Percentiles rank a stretch among this genome's conserved stretches.
Evolutionary conservation across 2,888 invertebrate species (phyloP).

Genomic region (Trilocha varians): DNA sequence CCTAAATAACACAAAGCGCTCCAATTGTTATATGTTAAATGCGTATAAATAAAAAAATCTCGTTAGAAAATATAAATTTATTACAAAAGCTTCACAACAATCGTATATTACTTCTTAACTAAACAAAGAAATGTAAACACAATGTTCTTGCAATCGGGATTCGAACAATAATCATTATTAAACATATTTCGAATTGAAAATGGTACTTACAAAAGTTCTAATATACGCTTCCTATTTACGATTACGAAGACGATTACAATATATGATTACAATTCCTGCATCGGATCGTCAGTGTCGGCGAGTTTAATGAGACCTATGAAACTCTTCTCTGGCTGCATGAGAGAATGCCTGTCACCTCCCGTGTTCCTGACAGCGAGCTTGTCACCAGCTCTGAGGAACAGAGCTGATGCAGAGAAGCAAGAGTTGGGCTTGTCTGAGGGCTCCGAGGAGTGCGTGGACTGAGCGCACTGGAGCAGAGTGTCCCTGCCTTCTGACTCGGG

Average conservation of each 20-base stretch:
- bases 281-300: slow-evolving; percentile 69
- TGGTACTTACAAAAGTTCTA: background rate
- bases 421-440: slow-evolving; percentile 77
- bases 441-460: slow-evolving; percentile 73
- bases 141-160: background rate
- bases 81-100: background rate
- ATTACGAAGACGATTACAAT: slow-evolving; percentile 4
- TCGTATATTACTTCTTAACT: background rate
- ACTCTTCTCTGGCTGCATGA: slow-evolving; percentile 83
- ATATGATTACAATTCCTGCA: slow-evolving; percentile 36
- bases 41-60: background rate
- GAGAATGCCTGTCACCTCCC: slow-evolving; percentile 76
- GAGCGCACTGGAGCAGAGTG: slow-evolving; percentile 82
- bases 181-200: background rate
- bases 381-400: slow-evolving; percentile 77
- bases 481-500: slow-evolving; percentile 66
- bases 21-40: too few species aligned
- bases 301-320: slow-evolving; percentile 87
- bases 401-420: slow-evolving; percentile 81
- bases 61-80: background rate
- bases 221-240: background rate
- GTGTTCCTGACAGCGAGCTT: slow-evolving; percentile 80
- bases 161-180: background rate
- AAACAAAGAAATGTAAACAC: background rate
- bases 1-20: background rate